phyloP scores from a whole-genome alignment of 2,888 invertebrate species.

The Serrognathus titanus region DNA sequence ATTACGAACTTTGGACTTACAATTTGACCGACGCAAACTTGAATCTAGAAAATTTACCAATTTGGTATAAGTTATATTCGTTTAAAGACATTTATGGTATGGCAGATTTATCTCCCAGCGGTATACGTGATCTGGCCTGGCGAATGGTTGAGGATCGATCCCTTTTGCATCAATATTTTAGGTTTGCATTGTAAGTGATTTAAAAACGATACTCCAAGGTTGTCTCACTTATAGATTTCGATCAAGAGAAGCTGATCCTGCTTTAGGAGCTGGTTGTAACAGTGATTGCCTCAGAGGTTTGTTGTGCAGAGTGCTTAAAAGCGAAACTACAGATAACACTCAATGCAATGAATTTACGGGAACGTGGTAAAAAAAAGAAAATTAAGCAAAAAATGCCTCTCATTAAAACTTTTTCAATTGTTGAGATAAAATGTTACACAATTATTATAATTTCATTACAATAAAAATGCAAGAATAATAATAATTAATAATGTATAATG shows the following conservation, averaged over 20 bases:
- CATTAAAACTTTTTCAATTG: neutral
- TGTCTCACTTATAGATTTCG: constrained; percentile 7
- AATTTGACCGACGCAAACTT: constrained; percentile 73
- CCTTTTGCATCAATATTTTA: constrained; percentile 7
- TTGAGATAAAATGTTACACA: neutral
- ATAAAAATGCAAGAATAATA: too few species aligned
- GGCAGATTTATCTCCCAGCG: constrained; percentile 57
- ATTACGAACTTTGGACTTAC: constrained; percentile 69
- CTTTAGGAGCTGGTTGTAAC: constrained; percentile 9
- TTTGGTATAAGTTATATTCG: constrained; percentile 72
- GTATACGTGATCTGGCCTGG: constrained; percentile 60
- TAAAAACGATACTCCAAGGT: neutral
- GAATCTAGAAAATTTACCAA: constrained; percentile 54
- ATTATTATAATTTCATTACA: too few species aligned
- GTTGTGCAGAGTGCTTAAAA: constrained; percentile 10
- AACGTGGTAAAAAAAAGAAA: constrained; percentile 3
- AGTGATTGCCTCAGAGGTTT: constrained; percentile 8
- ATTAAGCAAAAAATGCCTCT: neutral
- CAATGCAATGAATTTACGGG: constrained; percentile 8
- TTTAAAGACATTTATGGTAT: constrained; percentile 67
- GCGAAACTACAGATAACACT: constrained; percentile 9
- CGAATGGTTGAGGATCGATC: constrained; percentile 50
- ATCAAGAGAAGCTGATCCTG: constrained; percentile 10
- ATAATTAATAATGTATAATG: too few species aligned
- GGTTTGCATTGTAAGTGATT: neutral